Percentiles rank a stretch among this genome's conserved stretches.
Evolutionary conservation across 1,140 invertebrate species (phyloP).

Genomic region (Anoplolepis gracilipes): DNA sequence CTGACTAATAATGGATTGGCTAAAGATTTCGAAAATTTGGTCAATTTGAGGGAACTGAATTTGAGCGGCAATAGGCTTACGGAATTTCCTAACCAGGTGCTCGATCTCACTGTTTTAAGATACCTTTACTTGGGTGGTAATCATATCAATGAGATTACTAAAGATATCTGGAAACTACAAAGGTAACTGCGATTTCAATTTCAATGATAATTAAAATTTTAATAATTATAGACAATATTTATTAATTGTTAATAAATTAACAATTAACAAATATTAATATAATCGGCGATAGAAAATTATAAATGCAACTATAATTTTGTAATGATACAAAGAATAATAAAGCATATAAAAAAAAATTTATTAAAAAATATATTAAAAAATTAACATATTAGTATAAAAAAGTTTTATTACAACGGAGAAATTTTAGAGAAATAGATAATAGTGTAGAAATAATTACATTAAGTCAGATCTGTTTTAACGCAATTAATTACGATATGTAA

Average conservation of each 20-base stretch:
- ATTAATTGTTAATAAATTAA: neutral
- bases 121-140: conserved; percentile 97
- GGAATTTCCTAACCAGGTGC: conserved; percentile 94
- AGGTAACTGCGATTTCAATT: conserved; percentile 85
- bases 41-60: conserved; percentile 93
- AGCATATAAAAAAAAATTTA: neutral
- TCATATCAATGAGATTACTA: conserved; percentile 92
- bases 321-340: neutral
- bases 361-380: neutral
- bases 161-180: conserved; percentile 92
- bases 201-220: neutral
- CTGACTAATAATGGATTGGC: conserved; percentile 93
- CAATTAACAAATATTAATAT: neutral
- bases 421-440: too few species aligned
- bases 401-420: too few species aligned
- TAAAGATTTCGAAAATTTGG: conserved; percentile 90
- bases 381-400: too few species aligned
- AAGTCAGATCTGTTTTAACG: too few species aligned
- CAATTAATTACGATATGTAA: too few species aligned
- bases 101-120: conserved; percentile 91
- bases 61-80: conserved; percentile 96
- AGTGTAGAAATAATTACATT: too few species aligned
- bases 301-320: neutral
- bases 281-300: neutral
- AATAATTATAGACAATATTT: neutral